phyloP scores from a whole-genome alignment of 2,888 invertebrate species.

The Trichopoda pennipes region DNA sequence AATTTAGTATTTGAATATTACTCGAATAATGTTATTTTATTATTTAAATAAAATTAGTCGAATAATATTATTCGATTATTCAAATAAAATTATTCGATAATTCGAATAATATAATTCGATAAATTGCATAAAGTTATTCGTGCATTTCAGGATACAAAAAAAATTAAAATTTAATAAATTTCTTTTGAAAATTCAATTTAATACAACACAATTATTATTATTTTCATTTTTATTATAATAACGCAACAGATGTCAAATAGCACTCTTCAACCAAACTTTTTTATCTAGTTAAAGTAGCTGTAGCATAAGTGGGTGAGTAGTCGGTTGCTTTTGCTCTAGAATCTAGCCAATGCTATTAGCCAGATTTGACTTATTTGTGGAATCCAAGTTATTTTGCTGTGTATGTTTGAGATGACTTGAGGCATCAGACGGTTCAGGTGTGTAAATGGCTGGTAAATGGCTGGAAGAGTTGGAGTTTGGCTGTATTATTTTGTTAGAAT shows the following conservation, averaged over 20 bases:
- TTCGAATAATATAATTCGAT: no score
- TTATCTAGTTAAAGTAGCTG: background rate
- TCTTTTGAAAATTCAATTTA: background rate
- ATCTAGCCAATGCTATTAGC: slow-evolving; percentile 26
- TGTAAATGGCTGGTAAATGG: background rate
- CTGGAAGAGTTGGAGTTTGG: background rate
- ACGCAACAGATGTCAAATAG: background rate
- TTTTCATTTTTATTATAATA: background rate
- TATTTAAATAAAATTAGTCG: no score
- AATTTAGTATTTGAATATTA: no score
- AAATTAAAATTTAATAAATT: background rate
- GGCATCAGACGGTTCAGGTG: slow-evolving; percentile 18
- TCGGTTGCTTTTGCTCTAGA: background rate
- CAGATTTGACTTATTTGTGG: slow-evolving; percentile 5
- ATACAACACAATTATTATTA: background rate
- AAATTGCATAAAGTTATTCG: no score
- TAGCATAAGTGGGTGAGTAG: background rate
- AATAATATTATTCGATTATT: no score
- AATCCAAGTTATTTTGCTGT: slow-evolving; percentile 13
- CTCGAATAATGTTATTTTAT: no score
- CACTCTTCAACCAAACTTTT: background rate
- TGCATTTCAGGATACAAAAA: no score
- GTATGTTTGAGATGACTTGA: background rate
- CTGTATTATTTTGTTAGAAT: slow-evolving; percentile 2
- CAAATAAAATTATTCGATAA: no score